These are phyloP conservation scores for Caenorhabditis tropicalis DNA, from an alignment of 1,140 invertebrate genomes.

Conservation along the genomic window DNA sequence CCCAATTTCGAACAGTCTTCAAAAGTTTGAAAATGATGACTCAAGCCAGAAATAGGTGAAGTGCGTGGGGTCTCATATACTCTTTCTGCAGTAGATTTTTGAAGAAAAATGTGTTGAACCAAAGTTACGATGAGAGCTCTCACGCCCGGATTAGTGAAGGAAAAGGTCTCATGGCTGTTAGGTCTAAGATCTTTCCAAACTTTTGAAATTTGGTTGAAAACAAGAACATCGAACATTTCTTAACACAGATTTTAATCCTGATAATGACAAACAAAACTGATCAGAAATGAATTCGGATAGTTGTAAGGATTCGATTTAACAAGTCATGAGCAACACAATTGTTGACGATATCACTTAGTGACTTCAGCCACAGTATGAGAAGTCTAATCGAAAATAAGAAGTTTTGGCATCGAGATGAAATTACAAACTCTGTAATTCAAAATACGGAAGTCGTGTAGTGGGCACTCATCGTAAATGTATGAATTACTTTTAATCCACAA, in stretches of 20 bases:
- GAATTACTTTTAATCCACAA: too few species aligned
- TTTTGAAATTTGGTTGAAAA: background rate
- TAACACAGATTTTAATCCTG: background rate
- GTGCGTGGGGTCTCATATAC: constrained; percentile 13
- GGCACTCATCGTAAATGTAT: too few species aligned
- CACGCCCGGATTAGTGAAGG: constrained; percentile 9
- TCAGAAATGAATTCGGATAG: background rate
- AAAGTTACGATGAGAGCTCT: background rate
- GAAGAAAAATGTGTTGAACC: background rate
- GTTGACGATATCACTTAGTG: background rate
- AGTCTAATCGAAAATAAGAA: too few species aligned
- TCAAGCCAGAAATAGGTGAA: constrained; percentile 25
- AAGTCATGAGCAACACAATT: background rate
- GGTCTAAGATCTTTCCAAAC: background rate
- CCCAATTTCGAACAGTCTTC: background rate
- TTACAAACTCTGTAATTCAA: too few species aligned
- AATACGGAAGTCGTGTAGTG: too few species aligned
- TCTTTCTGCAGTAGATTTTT: background rate
- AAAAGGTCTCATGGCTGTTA: background rate
- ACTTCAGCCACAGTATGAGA: too few species aligned
- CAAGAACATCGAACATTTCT: background rate
- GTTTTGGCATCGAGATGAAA: too few species aligned
- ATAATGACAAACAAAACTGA: background rate
- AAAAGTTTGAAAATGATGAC: constrained; percentile 8
- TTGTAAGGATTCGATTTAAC: background rate